Evolutionary conservation across 2,797 vertebrate species (phyloP).

Genomic region (Euthynnus affinis): DNA sequence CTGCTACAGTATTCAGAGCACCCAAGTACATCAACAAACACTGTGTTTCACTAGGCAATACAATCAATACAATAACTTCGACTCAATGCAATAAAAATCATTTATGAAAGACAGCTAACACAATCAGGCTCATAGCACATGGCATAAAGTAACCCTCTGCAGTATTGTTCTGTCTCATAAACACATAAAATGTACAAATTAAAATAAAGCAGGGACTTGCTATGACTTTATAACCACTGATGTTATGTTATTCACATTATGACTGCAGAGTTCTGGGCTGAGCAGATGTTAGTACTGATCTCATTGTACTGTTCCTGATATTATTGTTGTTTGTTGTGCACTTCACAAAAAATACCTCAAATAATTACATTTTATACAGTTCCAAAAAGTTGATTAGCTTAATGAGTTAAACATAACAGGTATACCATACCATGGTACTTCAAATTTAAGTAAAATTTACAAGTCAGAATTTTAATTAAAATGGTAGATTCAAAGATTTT

Average conservation of each 20-base stretch:
- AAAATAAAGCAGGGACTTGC: constrained; percentile 1
- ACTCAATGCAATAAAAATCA: constrained; percentile 27
- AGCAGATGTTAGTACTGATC: not conserved
- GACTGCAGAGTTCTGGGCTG: not conserved
- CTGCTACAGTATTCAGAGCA: not conserved
- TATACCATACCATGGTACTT: not conserved
- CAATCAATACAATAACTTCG: constrained; percentile 11
- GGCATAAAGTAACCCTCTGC: constrained; percentile 26
- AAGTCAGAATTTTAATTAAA: constrained; percentile 21
- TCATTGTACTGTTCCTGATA: not conserved
- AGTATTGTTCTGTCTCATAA: constrained; percentile 36
- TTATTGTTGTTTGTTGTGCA: not conserved
- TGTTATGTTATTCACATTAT: constrained; percentile 7
- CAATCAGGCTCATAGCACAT: constrained; percentile 12
- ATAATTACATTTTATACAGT: not conserved
- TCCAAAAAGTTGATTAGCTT: not conserved
- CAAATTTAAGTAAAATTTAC: not conserved
- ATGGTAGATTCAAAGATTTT: constrained; percentile 6
- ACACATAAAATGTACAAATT: constrained; percentile 1
- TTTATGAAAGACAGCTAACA: constrained; percentile 25
- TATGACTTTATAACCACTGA: constrained; percentile 17
- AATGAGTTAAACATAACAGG: not conserved
- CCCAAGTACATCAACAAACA: not conserved
- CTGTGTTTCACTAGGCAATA: constrained; percentile 8
- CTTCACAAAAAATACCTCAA: not conserved